Base-by-base conservation (phyloP, 2,113 vertebrate genomes). In the Hippocampus comes region DNA sequence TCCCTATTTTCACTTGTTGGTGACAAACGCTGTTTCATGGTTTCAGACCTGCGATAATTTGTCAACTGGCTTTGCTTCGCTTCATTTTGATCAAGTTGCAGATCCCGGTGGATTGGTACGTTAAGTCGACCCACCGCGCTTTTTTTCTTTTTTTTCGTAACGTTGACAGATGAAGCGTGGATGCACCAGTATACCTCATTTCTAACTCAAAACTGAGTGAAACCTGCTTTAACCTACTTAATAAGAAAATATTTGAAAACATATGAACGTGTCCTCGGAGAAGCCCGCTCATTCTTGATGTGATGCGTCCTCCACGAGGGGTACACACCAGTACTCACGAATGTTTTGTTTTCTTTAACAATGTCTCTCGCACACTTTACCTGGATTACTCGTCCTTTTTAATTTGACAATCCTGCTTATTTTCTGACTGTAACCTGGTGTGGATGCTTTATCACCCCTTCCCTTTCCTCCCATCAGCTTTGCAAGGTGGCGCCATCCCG, bases 151-250 rank as follows among this genome's bases (percentile, higher is more conserved):
- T 76, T 80, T 71, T 68, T 77, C 72, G 68, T 70, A 41, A 67
- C 9, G 59, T 68, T 48, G 74, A 77, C 38, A 68, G 74, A 74
- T 60, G 72, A 75, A 60, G 70, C 59, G 64, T 72, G 74, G 59
- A 78, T 69, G 81, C 79, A 80, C 83, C 82, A 76, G 92, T 96
- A 95, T 97, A 98, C 97, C 96, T 98, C 97, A 98, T 96, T 96
- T 95, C 93, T 94, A 93, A 94, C 95, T 96, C 90, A 38, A 93
- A 90, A 93, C 92, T 78, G 92, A 93, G 94, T 94, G 76, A 91
- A 90, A 93, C 93, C 94, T 94, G 93, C 95, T 96, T 95, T 95
- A 95, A 94, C 93, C 93, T 94, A 93, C 91, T 95, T 92, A 46
- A 59, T 30, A 77, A 78, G 74, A 76, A 53, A 56, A 77, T 75